These are phyloP conservation scores for Panthera leo DNA, from an alignment of 2,113 vertebrate species.

Conservation along the genomic window DNA sequence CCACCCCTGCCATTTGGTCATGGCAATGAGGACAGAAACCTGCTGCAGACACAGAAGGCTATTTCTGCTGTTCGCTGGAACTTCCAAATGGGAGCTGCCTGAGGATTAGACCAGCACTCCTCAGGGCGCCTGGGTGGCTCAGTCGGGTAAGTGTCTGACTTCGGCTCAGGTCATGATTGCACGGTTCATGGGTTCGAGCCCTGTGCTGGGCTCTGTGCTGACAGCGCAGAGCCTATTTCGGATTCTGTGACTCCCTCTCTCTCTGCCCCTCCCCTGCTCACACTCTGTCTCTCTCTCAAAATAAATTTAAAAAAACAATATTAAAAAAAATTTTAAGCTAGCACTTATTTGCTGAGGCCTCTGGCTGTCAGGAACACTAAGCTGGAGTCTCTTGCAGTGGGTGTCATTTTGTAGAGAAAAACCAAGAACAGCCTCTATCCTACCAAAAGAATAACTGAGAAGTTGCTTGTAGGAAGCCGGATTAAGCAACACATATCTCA, in stretches of 20 bases:
- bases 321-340: not conserved
- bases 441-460: not conserved
- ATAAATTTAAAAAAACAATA: no score
- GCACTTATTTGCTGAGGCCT: not conserved
- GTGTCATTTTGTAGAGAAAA: slow-evolving; percentile 5
- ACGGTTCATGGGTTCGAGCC: no score
- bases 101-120: not conserved
- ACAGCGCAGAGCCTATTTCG: no score
- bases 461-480: not conserved
- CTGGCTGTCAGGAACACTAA: not conserved
- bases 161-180: no score
- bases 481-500: not conserved
- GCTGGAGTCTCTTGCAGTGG: not conserved
- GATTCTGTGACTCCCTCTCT: no score
- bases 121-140: not conserved
- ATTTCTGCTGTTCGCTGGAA: not conserved
- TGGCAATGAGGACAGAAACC: not conserved
- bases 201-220: no score
- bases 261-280: no score
- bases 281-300: no score
- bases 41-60: not conserved
- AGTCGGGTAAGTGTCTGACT: no score
- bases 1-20: not conserved
- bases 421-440: not conserved
- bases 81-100: not conserved